A percentile compares a stretch with the other conserved stretches of the same genome.
Evolutionary conservation across 1,140 invertebrate species (phyloP).

Genomic region (Lordiphosa mommai): DNA sequence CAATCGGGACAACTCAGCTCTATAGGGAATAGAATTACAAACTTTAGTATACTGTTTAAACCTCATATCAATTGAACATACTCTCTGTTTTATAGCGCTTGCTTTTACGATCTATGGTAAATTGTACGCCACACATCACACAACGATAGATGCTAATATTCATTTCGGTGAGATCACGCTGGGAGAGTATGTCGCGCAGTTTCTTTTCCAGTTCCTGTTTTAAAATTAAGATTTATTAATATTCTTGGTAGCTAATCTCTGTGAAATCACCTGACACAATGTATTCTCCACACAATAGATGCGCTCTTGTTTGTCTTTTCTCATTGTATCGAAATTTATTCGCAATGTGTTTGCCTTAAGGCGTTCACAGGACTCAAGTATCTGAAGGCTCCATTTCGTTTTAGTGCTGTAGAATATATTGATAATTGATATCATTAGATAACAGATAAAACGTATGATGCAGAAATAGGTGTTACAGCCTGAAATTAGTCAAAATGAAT

Average conservation of each 20-base stretch:
- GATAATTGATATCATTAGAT: neutral
- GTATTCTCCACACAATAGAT: conserved; percentile 82
- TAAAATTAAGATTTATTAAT: neutral
- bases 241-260: no score
- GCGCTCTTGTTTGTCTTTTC: conserved; percentile 81
- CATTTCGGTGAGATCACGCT: conserved; percentile 81
- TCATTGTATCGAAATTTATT: conserved; percentile 83
- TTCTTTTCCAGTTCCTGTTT: conserved; percentile 81
- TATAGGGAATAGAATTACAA: neutral
- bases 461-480: no score
- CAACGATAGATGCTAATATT: conserved; percentile 82
- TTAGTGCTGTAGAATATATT: conserved; percentile 77
- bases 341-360: conserved; percentile 81
- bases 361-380: conserved; percentile 81
- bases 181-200: conserved; percentile 80
- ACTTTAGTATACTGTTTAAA: neutral
- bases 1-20: conserved; percentile 82
- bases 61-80: neutral
- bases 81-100: conserved; percentile 30
- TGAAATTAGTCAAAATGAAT: no score
- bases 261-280: conserved; percentile 80
- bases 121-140: conserved; percentile 83
- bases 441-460: no score
- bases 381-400: conserved; percentile 82
- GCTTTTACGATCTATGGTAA: conserved; percentile 81